Evolutionary conservation across 2,113 vertebrate genomes (phyloP).

Genomic region (Capreolus pygargus): DNA sequence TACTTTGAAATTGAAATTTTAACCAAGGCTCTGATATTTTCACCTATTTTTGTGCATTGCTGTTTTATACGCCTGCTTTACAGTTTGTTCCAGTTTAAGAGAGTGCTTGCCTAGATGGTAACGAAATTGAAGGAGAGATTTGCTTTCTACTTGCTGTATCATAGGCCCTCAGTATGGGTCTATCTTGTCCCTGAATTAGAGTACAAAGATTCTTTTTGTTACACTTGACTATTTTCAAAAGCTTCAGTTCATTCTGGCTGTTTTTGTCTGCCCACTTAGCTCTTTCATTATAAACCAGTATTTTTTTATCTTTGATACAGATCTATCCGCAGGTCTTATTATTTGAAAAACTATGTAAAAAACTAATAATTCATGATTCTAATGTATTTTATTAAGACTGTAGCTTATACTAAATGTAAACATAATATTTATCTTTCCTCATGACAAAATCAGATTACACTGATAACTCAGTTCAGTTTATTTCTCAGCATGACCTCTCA

Average conservation of each 20-base stretch:
- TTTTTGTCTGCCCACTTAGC: background rate
- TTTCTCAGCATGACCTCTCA: background rate
- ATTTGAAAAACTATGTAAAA: constrained; percentile 1
- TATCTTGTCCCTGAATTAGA: background rate
- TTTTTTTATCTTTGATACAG: background rate
- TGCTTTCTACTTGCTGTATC: background rate
- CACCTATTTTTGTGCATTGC: background rate
- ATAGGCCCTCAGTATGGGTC: background rate
- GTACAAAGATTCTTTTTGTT: background rate
- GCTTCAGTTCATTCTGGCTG: background rate
- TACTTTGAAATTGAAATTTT: background rate
- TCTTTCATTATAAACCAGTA: background rate
- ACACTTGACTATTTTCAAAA: background rate
- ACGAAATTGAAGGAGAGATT: background rate
- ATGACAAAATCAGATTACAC: background rate
- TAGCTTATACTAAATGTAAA: background rate
- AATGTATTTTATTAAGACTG: background rate
- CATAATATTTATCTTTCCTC: background rate
- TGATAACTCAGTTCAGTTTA: background rate
- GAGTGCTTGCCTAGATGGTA: background rate
- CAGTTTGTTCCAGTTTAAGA: background rate
- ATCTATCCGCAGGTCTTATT: background rate
- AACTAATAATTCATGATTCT: background rate
- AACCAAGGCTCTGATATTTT: background rate
- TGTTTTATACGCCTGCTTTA: background rate